These are phyloP conservation scores for Stegana nigrithorax DNA, from an alignment of 2,888 invertebrate species.

Conservation along the genomic window DNA sequence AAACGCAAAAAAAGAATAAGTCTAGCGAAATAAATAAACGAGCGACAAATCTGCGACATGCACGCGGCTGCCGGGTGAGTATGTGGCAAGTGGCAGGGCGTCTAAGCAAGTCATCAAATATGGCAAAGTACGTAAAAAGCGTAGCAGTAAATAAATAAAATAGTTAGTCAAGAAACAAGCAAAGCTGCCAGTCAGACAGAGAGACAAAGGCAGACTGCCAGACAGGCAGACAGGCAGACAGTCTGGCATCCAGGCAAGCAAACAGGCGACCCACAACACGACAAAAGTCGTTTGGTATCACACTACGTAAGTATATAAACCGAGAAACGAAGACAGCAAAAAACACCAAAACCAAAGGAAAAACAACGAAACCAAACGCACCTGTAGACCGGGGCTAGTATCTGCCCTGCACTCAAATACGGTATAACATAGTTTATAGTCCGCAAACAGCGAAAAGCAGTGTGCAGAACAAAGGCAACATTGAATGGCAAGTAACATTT, in stretches of 20 bases:
- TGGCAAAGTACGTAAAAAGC: background rate
- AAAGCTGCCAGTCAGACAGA: background rate
- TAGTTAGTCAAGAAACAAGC: background rate
- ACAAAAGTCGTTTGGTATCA: no score
- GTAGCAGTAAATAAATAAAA: conserved; percentile 12
- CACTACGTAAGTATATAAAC: no score
- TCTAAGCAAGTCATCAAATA: background rate
- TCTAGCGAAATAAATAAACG: background rate
- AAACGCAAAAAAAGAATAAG: conserved; percentile 19
- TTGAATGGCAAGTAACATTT: no score
- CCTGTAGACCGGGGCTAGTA: no score
- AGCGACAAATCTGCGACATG: background rate
- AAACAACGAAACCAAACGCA: background rate
- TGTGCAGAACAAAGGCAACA: no score
- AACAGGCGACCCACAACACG: no score
- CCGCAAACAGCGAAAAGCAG: no score
- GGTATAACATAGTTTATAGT: no score
- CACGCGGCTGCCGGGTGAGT: background rate
- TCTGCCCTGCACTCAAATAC: no score
- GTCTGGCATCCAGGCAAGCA: background rate
- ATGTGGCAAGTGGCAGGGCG: background rate
- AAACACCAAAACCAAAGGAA: background rate
- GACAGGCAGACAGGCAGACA: background rate
- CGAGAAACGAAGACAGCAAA: background rate
- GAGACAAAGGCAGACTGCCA: background rate